These are phyloP conservation scores for Pheosia gnoma DNA, from an alignment of 2,888 invertebrate species.

Conservation along the genomic window DNA sequence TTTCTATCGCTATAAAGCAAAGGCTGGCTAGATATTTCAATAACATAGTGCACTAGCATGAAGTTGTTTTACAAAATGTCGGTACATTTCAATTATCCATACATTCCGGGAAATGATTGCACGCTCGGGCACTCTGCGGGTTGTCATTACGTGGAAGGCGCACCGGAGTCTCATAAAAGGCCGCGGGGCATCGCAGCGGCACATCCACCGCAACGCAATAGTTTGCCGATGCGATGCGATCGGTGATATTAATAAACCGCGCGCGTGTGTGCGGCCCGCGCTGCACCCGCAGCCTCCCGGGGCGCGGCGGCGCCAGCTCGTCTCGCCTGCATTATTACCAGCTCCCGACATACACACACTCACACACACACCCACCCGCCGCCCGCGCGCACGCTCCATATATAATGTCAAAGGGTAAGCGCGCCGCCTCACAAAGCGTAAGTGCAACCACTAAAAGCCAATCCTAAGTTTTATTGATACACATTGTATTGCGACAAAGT, in stretches of 20 bases:
- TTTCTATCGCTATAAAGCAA: background rate
- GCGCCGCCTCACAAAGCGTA: constrained; percentile 83
- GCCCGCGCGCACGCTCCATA: constrained; percentile 57
- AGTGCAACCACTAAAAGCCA: constrained; percentile 85
- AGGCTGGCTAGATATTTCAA: background rate
- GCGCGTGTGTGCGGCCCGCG: constrained; percentile 32
- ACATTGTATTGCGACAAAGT: constrained; percentile 85
- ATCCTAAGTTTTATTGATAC: constrained; percentile 85
- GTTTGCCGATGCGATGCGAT: constrained; percentile 46
- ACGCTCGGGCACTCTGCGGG: constrained; percentile 10
- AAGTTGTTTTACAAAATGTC: background rate
- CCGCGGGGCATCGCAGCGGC: constrained; percentile 38
- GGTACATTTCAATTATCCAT: background rate
- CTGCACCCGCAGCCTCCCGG: constrained; percentile 32
- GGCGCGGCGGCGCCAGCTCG: constrained; percentile 62
- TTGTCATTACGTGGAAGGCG: constrained; percentile 12
- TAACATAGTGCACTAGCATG: background rate
- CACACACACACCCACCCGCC: constrained; percentile 37
- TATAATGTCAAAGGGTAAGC: constrained; percentile 84
- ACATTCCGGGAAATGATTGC: constrained; percentile 18
- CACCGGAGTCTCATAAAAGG: constrained; percentile 34
- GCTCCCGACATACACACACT: constrained; percentile 44
- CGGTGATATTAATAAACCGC: constrained; percentile 67
- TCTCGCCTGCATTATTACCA: constrained; percentile 69
- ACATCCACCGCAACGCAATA: constrained; percentile 32